These are phyloP conservation scores for Nebria ingens DNA, from an alignment of 1,140 invertebrate species.

Conservation along the genomic window DNA sequence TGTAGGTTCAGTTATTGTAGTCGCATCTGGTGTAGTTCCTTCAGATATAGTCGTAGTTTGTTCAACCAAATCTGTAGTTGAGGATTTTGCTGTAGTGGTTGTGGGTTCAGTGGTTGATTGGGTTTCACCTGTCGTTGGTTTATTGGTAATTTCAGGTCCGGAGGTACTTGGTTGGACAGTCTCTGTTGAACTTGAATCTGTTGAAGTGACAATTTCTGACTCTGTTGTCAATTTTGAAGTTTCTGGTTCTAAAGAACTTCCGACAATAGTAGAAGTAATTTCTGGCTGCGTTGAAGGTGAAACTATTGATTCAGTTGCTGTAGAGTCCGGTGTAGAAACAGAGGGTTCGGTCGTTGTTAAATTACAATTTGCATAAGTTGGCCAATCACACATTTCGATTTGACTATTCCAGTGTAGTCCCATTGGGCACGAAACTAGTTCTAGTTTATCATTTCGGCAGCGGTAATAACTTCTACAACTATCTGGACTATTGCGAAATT, in stretches of 20 bases:
- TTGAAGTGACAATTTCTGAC: neutral
- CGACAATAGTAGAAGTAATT: neutral
- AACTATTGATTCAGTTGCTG: neutral
- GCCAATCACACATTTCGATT: neutral
- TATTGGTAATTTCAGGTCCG: neutral
- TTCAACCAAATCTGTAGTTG: neutral
- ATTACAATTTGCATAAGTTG: neutral
- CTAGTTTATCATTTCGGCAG: neutral
- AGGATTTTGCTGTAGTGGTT: neutral
- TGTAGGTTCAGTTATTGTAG: neutral
- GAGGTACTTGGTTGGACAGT: neutral
- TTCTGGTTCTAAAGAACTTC: neutral
- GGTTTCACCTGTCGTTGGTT: neutral
- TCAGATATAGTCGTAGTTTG: neutral
- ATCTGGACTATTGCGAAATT: neutral
- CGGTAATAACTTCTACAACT: neutral
- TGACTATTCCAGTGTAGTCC: constrained; percentile 1
- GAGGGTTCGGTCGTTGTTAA: neutral
- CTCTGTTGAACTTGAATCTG: neutral
- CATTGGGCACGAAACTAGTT: neutral
- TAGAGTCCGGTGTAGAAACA: neutral
- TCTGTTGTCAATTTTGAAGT: neutral
- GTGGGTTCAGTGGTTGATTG: neutral
- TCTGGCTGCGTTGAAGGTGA: neutral
- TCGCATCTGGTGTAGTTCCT: neutral